phyloP scores from a whole-genome alignment of 2,888 invertebrate species.

The Drosophila basisetae region DNA sequence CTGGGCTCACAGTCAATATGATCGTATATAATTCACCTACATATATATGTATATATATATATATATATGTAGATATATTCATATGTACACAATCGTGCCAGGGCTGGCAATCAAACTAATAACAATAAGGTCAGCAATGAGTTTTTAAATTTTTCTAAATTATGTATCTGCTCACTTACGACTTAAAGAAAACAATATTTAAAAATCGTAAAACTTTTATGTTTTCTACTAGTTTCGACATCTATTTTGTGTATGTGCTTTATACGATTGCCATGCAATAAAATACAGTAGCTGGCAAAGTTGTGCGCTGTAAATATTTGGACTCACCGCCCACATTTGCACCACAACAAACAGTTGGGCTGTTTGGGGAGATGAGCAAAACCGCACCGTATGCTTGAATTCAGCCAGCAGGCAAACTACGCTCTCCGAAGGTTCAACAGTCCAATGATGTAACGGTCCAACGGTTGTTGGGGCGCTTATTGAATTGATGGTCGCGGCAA shows the following conservation, averaged over 20 bases:
- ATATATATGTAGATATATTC: conserved; percentile 4
- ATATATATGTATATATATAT: conserved; percentile 6
- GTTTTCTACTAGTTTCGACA: conserved; percentile 9
- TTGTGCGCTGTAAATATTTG: conserved; percentile 73
- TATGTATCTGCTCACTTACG: not conserved
- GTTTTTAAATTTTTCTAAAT: not conserved
- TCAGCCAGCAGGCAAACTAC: conserved; percentile 49
- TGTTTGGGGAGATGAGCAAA: conserved; percentile 18
- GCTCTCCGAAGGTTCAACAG: conserved; percentile 31
- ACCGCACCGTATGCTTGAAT: conserved; percentile 73
- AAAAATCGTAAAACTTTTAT: conserved; percentile 5
- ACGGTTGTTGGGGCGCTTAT: conserved; percentile 53
- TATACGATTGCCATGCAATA: conserved; percentile 36
- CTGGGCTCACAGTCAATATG: conserved; percentile 20
- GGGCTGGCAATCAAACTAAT: conserved; percentile 13
- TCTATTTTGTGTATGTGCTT: conserved; percentile 23
- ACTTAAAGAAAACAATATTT: conserved; percentile 2
- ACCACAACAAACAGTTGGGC: conserved; percentile 18
- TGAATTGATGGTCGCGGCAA: conserved; percentile 78
- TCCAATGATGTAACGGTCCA: conserved; percentile 15
- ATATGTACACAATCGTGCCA: not conserved
- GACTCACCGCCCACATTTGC: conserved; percentile 17
- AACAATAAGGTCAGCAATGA: conserved; percentile 2
- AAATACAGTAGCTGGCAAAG: conserved; percentile 59
- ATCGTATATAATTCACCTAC: conserved; percentile 7